Evolutionary conservation across 2,797 vertebrate genomes (phyloP), one percentile per base, ranked within the genome.

Genomic region (Argya squamiceps): DNA sequence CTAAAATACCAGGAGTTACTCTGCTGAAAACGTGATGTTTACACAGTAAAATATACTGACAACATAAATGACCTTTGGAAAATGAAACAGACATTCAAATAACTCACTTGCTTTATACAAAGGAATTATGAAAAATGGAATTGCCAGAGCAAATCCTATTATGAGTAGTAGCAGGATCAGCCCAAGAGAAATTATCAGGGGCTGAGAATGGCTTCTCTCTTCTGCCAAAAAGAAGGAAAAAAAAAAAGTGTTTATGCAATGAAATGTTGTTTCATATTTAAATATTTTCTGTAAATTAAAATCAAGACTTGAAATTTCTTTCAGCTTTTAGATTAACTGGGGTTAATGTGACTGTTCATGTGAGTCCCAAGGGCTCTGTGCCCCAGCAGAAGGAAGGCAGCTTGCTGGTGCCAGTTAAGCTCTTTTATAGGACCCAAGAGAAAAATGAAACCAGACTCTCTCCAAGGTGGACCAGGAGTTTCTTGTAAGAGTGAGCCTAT

Each of bases 31-130:
- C 0, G 0, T 49, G 29, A 58, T 50, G 22, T 75, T 90, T 74
- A 26, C 12, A 24, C n/a, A 7, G 20, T 70, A 9, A 39, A 69
- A 49, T 23, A 5, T 52, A 53, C 37, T 22, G 15, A 71, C n/a
- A 74, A 16, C 22, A 32, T 53, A 49, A 92, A 65, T 50, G 24
- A 74, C 18, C 6, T 70, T 52, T 77, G n/a, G 58, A 64, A 71
- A 88, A 69, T 43, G 10, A 86, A 84, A 84, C 47, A 86, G 71
- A 52, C 9, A 12, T 56, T 75, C 21, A 77, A 16, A 21, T 76
- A 77, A 98, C 98, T 97, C 87, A 98, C 98, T 97, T 96, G 97
- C 76, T 97, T 97, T 98, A 78, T 78, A 95, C 79, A 95, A 96
- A 67, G 92, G 95, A 74, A 95, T 96, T 53, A 97, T 18, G 59